A percentile compares a stretch with the other conserved stretches of the same genome.
phyloP scores from a whole-genome alignment of 2,888 invertebrate species.

The Melinaea marsaeus region DNA sequence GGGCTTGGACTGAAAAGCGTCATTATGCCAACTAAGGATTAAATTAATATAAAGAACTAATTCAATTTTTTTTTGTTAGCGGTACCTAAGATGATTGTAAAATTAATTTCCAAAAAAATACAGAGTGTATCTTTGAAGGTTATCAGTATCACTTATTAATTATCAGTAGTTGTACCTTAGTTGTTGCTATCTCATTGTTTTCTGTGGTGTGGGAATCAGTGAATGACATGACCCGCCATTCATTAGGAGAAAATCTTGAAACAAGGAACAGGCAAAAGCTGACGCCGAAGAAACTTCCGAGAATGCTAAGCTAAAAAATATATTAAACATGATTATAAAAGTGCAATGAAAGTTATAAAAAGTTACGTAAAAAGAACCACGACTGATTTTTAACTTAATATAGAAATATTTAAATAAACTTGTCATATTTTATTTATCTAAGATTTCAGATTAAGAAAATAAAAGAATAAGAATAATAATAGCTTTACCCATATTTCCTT shows the following conservation, averaged over 20 bases:
- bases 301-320: conserved; percentile 77
- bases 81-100: too few species aligned
- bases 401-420: too few species aligned
- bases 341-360: neutral
- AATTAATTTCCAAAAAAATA: too few species aligned
- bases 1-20: too few species aligned
- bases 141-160: too few species aligned
- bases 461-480: neutral
- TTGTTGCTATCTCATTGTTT: conserved; percentile 46
- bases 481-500: conserved; percentile 96
- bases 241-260: conserved; percentile 96
- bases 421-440: too few species aligned
- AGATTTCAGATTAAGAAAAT: too few species aligned
- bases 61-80: too few species aligned
- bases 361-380: neutral
- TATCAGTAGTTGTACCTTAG: conserved; percentile 42
- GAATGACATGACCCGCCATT: conserved; percentile 87
- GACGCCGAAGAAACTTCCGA: conserved; percentile 93
- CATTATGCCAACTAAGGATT: too few species aligned
- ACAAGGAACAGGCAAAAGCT: conserved; percentile 97
- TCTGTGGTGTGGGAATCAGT: conserved; percentile 51
- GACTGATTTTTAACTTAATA: too few species aligned
- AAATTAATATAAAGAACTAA: too few species aligned
- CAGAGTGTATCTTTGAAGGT: too few species aligned
- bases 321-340: neutral